A percentile compares a stretch with the other conserved stretches of the same genome.
Conservation (phyloP, 1,140 invertebrate species). For the Neodiprion virginianus region DNA sequence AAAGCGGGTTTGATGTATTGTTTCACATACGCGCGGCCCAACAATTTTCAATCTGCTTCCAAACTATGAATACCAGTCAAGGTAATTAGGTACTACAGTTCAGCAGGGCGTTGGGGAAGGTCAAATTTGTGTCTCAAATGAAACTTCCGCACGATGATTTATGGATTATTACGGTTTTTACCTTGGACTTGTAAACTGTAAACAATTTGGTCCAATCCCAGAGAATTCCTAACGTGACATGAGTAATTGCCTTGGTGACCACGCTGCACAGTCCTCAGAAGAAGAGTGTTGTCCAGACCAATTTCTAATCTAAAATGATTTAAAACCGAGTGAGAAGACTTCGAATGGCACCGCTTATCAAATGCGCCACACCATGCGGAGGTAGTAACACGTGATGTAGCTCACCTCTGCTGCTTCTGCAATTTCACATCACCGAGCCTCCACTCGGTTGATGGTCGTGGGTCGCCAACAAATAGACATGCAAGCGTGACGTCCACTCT, state of each 20-base stretch:
- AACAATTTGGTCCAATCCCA: slow-evolving; percentile 68
- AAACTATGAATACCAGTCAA: not conserved
- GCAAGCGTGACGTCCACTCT: slow-evolving; percentile 65
- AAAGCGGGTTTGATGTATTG: slow-evolving; percentile 15
- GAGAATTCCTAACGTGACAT: slow-evolving; percentile 67
- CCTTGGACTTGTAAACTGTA: slow-evolving; percentile 70
- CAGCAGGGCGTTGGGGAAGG: not conserved
- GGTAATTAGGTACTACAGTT: slow-evolving; percentile 4
- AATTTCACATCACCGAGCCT: slow-evolving; percentile 57
- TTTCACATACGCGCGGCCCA: not conserved
- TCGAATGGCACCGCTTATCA: not conserved
- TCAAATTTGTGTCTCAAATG: not conserved
- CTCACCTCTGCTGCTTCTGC: slow-evolving; percentile 51
- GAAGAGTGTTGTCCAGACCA: slow-evolving; percentile 66
- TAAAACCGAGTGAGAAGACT: slow-evolving; percentile 20
- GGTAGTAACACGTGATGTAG: not conserved
- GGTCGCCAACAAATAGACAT: slow-evolving; percentile 69
- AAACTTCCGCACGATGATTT: slow-evolving; percentile 1
- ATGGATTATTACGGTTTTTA: slow-evolving; percentile 40
- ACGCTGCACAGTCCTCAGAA: slow-evolving; percentile 64
- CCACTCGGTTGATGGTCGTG: slow-evolving; percentile 62
- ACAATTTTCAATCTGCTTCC: not conserved
- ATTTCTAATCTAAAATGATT: slow-evolving; percentile 55
- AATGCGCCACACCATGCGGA: not conserved
- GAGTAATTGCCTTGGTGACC: slow-evolving; percentile 71